Base-by-base conservation (phyloP, 1,140 invertebrate genomes). In the Drosophila nigrodunni region DNA sequence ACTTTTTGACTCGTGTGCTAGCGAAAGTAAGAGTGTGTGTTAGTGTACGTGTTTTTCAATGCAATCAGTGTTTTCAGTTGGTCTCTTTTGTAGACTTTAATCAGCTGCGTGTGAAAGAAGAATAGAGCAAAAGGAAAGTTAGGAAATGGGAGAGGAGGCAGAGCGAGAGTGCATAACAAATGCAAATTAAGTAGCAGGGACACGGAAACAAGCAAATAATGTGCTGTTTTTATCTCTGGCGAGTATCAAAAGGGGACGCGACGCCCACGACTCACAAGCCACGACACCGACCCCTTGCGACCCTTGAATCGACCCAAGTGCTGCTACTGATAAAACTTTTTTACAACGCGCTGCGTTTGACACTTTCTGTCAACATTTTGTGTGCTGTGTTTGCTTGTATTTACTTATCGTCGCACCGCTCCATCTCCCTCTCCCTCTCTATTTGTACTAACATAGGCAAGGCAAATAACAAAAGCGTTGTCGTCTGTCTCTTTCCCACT, bases 111-210 rank as follows among this genome's bases (percentile, higher is more conserved):
- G 30, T 58, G 30, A 57, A 41, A 61, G 37, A 7, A 6, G 25
- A 30, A 30, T 30, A 30, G 25, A 30, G 25, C 25, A 6, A 30
- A 30, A 30, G 25, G 4, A 10, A 43, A 62, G 35, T 49, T 21
- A 44, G 1, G 11, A 9, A 30, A 8, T 25, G 15, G 18, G 6
- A 43, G 18, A 35, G 25, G 47, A 11, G 11, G 49, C 15, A 46
- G 11, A 39, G 11, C 1, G 8, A 50, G 35, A 13, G 18, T 11
- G 43, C 47, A 67, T 65, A 60, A 46, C 66, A 68, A 72, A 74
- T 77, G 81, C 35, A 80, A 86, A 85, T 80, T 65, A 65, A 80
- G 65, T 65, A 55, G 43, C 50, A 65, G 10, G 3, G 30, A 52
- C 68, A 44, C 30, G 57, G 46, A 37, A 59, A 72, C 37, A 55